Evolutionary conservation across 2,888 invertebrate species (phyloP).

Genomic region (Laothoe populi): DNA sequence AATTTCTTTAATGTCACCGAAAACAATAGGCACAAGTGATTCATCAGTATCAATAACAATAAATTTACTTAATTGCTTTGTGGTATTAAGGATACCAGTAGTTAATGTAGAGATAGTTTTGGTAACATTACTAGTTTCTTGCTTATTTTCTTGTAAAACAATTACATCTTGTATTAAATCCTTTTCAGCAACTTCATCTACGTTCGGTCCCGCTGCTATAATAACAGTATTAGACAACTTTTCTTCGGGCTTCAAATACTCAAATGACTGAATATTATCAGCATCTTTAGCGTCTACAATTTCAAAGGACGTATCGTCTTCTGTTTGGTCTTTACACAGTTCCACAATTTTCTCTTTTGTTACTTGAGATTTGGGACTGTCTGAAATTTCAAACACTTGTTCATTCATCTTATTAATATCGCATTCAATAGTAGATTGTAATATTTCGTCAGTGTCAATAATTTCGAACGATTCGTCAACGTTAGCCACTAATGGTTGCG

Average conservation of each 20-base stretch:
- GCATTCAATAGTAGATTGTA: conserved; percentile 25
- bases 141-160: conserved; percentile 1
- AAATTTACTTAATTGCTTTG: background rate
- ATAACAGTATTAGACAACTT: conserved; percentile 20
- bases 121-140: background rate
- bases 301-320: conserved; percentile 28
- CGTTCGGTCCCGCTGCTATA: conserved; percentile 32
- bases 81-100: background rate
- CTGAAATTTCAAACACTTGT: background rate
- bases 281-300: conserved; percentile 25
- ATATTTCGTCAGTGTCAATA: conserved; percentile 40
- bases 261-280: background rate
- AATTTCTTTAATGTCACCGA: conserved; percentile 53
- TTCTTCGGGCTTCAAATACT: background rate
- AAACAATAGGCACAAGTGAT: conserved; percentile 62
- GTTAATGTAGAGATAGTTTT: background rate
- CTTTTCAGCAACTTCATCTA: conserved; percentile 40
- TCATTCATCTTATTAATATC: background rate
- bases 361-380: background rate
- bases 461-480: conserved; percentile 45
- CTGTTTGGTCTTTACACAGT: background rate
- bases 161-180: conserved; percentile 26
- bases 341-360: conserved; percentile 10
- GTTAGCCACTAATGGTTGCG: conserved; percentile 30
- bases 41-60: conserved; percentile 52